Evolutionary conservation across 2,888 invertebrate genomes (phyloP), one percentile per base, ranked within the genome.

Genomic region (Melikaiella ostensackeni): DNA sequence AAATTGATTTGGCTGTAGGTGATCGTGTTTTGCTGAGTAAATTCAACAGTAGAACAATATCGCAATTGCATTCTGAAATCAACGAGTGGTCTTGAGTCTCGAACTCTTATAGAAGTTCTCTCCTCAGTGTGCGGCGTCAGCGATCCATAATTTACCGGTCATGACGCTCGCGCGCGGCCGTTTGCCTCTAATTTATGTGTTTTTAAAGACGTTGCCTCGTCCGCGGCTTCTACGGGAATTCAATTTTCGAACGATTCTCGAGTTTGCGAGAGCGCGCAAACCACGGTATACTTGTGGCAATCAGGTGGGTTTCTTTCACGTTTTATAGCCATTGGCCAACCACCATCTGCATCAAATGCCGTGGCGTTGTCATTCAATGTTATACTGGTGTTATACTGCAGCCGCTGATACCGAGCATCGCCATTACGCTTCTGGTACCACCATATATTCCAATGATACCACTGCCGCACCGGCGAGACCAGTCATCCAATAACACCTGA

Each of bases 111-210:
- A 50, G 70, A 50, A 70, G 70, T 70, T n/a, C n/a, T 70, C 42
- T 46, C 46, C 70, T 70, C 66, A 76, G 70, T 74, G 79, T 76
- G 79, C 79, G 75, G 82, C 82, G 76, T 78, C 87, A 86, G 87
- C 88, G 88, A 89, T 90, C 87, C 89, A 89, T 90, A 90, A 91
- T 90, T 91, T 90, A 91, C 86, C 87, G n/a, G n/a, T n/a, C n/a
- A n/a, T n/a, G n/a, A n/a, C n/a, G n/a, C n/a, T n/a, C n/a, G n/a
- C 84, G 83, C 84, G 83, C 82, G 84, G 87, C 86, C 87, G 88
- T 91, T 91, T 89, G 86, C 86, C 84, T 86, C 85, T 89, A 90
- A 91, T 91, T 91, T 91, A 91, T 91, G 90, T 89, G 88, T 89
- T 91, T 91, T 91, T 91, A 91, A 91, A 89, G 86, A 85, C 84